Evolutionary conservation across 2,888 invertebrate genomes (phyloP), one percentile per base, ranked within the genome.

Genomic region (Artemia sp.): DNA sequence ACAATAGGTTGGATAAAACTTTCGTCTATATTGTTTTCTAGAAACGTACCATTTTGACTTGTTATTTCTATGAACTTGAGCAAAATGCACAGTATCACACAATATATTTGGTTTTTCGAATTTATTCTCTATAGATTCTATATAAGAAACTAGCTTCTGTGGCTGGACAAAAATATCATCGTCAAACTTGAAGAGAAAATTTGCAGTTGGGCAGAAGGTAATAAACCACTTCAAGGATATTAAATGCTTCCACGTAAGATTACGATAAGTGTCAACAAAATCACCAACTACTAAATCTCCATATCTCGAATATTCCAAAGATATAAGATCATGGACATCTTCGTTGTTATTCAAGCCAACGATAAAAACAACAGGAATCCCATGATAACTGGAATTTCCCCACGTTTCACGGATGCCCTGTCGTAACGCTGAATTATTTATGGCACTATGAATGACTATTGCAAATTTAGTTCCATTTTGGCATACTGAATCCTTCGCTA

Each of bases 271-370:
- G 24, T 58, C 64, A 10, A 24, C 24, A 12, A 58, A 58, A 24
- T 58, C 24, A 24, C 64, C 64, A 58, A 58, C 24, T n/a, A 58
- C 64, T 19, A 58, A 24, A 58, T 58, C 64, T n/a, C 64, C 64
- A 11, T 58, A 10, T 9, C 9, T 24, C 9, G 24, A 58, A 24
- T 58, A 10, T 24, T 58, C 64, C 24, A 19, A n/a, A 58, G n/a
- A 19, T n/a, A 58, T 24, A 8, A 24, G 24, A 24, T 58, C 10
- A n/a, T n/a, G 24, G 9, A 58, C 24, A 24, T n/a, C 24, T 58
- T 10, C 8, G 24, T 58, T 58, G 1, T 58, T 11, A 19, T n/a
- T 58, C 24, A 58, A 58, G 24, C 64, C 64, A 58, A 58, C 24
- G 14, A 58, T 58, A 58, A 58, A 58, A 9, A 24, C 64, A n/a